Percentiles rank a stretch among this genome's conserved stretches.
phyloP scores from a whole-genome alignment of 2,113 vertebrate species.

The Phylloscopus trochiloides region DNA sequence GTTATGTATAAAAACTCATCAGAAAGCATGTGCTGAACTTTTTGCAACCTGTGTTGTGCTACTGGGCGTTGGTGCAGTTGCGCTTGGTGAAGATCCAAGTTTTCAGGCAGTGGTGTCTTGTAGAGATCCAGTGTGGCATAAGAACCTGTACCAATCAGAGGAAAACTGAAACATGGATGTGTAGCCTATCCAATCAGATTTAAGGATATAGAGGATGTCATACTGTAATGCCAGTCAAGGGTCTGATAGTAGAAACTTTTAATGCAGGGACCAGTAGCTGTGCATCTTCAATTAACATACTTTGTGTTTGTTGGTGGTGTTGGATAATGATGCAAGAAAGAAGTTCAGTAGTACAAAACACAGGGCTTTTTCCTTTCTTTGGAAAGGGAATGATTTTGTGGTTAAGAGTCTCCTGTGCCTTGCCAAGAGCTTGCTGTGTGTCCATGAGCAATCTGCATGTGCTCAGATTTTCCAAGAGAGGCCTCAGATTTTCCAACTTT shows the following conservation, averaged over 20 bases:
- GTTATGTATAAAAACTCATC: neutral
- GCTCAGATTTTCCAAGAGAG: slow-evolving; percentile 9
- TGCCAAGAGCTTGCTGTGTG: neutral
- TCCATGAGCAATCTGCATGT: neutral
- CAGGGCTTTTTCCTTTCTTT: neutral
- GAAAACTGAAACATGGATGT: neutral
- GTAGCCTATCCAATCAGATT: neutral
- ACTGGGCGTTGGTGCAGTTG: neutral
- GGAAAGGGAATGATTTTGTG: neutral
- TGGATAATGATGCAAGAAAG: neutral
- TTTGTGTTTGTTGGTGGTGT: neutral
- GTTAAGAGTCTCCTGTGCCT: neutral
- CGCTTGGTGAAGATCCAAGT: neutral
- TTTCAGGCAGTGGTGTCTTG: neutral
- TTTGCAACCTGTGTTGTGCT: neutral
- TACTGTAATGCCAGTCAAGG: neutral
- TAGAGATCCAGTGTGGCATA: neutral
- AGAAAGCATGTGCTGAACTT: neutral
- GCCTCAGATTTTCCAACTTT: neutral
- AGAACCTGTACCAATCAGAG: neutral
- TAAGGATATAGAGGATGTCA: neutral
- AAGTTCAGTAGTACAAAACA: neutral
- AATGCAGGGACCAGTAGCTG: neutral
- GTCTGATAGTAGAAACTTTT: neutral
- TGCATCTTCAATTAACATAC: neutral